These are phyloP conservation scores for Bubo scandiacus DNA, from an alignment of 2,113 vertebrate genomes.

Conservation along the genomic window DNA sequence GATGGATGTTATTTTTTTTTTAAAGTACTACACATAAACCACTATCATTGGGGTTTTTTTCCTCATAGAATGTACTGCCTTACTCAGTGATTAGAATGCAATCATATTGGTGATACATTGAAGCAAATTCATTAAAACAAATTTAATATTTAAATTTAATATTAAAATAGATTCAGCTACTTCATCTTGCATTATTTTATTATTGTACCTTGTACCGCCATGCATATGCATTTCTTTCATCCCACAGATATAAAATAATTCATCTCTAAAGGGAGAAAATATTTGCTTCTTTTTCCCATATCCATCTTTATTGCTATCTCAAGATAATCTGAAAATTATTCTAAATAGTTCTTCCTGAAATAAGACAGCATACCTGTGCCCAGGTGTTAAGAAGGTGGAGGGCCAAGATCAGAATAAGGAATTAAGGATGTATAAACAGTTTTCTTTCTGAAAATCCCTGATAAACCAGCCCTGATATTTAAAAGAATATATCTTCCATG, in stretches of 20 bases:
- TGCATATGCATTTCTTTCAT: not conserved
- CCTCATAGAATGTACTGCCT: not conserved
- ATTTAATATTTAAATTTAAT: not conserved
- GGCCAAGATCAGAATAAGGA: not conserved
- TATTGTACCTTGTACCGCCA: not conserved
- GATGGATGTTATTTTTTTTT: not conserved
- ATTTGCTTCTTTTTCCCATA: not conserved
- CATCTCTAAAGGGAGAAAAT: not conserved
- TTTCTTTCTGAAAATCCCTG: not conserved
- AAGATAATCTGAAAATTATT: not conserved
- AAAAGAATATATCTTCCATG: not conserved
- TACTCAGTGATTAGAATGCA: not conserved
- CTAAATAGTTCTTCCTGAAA: not conserved
- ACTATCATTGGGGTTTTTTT: not conserved
- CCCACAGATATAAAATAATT: not conserved
- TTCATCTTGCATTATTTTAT: not conserved
- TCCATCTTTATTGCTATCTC: not conserved
- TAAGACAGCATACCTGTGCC: not conserved
- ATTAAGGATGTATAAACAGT: not conserved
- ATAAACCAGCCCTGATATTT: not conserved
- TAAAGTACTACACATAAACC: not conserved
- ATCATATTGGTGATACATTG: not conserved
- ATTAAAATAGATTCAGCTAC: not conserved
- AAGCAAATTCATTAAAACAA: not conserved
- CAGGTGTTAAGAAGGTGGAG: not conserved